Evolutionary conservation across 2,888 invertebrate species (phyloP), one percentile per base, ranked within the genome.

Genomic region (Acleris literana): DNA sequence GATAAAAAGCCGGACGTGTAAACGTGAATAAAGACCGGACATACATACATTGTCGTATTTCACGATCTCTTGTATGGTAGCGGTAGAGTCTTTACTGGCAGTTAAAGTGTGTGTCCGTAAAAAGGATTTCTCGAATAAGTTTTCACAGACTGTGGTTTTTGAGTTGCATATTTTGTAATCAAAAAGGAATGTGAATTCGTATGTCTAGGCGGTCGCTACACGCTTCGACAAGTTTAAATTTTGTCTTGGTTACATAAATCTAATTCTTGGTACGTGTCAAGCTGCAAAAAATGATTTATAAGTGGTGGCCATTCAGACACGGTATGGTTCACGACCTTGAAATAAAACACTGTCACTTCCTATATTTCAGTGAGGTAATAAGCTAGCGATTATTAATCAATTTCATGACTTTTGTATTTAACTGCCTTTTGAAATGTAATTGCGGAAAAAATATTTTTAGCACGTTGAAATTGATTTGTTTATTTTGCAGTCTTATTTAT

Each of bases 341-440:
- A 79, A 77, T 69, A 71, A 80, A 51, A 18, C 48, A 84, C 86
- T 89, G 85, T 88, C 87, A 89, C 88, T 90, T 91, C 90, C 90
- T 86, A 72, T 77, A 86, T 76, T 74, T 73, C 17, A 76, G 73
- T 63, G 44, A 46, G 51, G 61, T 64, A 62, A 66, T 61, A 56
- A 60, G 61, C 46, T 18, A 44, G 17, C 33, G 49, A 56, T 56
- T 61, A 55, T 33, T 48, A 55, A 56, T 44, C 29, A 60, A 60
- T 64, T 51, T 39, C 20, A 63, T 29, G 29, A 58, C 52, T 46
- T 39, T 57, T 52, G 20, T 44, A 16, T 53, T 22, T 52, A 3
- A 58, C 33, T 48, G 49, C n/a, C 22, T 53, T 17, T 53, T 11
- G 13, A 58, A 51, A 51, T 46, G 17, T 57, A 25, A 46, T 57